These are phyloP conservation scores for Ataeniobius toweri DNA, from an alignment of 2,797 vertebrate genomes.

Conservation along the genomic window DNA sequence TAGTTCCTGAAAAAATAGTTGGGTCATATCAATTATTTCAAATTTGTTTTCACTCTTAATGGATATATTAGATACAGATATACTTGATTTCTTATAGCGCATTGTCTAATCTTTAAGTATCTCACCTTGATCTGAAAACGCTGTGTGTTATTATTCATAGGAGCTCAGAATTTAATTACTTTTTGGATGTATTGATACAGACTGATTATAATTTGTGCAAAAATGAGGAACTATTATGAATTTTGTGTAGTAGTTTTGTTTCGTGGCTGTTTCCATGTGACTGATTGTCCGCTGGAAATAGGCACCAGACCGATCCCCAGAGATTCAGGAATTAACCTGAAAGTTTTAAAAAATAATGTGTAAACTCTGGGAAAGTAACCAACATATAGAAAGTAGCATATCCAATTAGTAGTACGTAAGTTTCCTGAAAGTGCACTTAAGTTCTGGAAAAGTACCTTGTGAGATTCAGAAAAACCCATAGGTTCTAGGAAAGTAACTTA, in stretches of 20 bases:
- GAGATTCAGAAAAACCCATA: no score
- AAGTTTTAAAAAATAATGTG: not conserved
- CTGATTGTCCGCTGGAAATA: not conserved
- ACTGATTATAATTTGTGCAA: not conserved
- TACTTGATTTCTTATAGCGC: not conserved
- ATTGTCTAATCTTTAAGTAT: not conserved
- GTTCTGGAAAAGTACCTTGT: not conserved
- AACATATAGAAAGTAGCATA: no score
- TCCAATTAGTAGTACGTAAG: no score
- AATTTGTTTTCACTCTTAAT: not conserved
- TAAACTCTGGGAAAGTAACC: not conserved
- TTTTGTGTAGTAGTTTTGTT: not conserved
- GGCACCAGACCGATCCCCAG: not conserved
- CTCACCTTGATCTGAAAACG: not conserved
- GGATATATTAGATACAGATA: not conserved
- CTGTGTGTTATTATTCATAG: not conserved
- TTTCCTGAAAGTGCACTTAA: no score
- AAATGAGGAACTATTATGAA: not conserved
- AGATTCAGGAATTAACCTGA: no score
- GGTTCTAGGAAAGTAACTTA: not conserved
- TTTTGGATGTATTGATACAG: not conserved
- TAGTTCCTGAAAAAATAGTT: not conserved
- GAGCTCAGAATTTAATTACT: not conserved
- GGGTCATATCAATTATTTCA: not conserved
- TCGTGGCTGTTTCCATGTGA: not conserved